These are phyloP conservation scores for Piprites chloris DNA, from an alignment of 2,113 vertebrate genomes.

Conservation along the genomic window DNA sequence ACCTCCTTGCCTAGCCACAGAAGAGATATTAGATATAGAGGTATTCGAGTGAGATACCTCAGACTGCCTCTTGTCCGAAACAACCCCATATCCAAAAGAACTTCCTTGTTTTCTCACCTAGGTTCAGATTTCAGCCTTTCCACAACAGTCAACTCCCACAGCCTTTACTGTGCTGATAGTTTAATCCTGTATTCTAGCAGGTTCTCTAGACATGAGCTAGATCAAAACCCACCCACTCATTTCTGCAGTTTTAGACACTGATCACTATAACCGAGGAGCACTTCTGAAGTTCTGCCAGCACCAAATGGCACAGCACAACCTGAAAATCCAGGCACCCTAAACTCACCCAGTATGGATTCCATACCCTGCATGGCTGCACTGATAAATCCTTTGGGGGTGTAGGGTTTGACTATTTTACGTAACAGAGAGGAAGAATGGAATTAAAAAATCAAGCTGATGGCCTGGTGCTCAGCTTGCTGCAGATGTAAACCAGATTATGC, in stretches of 20 bases:
- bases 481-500: not conserved
- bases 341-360: not conserved
- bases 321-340: not conserved
- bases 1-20: not conserved
- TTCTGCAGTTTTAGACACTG: not conserved
- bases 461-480: not conserved
- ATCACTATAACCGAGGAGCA: not conserved
- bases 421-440: not conserved
- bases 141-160: not conserved
- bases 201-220: not conserved
- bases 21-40: not conserved
- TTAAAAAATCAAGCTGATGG: not conserved
- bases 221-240: not conserved
- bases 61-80: not conserved
- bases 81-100: not conserved
- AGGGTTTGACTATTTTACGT: not conserved
- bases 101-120: not conserved
- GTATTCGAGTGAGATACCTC: not conserved
- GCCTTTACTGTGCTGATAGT: not conserved
- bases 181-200: not conserved
- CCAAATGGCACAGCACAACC: not conserved
- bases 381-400: not conserved
- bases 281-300: not conserved
- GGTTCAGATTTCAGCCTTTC: not conserved
- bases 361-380: not conserved